Percentiles rank a stretch among this genome's conserved stretches.
Conservation (phyloP, 2,113 vertebrate species). For the Struthidea cinerea region DNA sequence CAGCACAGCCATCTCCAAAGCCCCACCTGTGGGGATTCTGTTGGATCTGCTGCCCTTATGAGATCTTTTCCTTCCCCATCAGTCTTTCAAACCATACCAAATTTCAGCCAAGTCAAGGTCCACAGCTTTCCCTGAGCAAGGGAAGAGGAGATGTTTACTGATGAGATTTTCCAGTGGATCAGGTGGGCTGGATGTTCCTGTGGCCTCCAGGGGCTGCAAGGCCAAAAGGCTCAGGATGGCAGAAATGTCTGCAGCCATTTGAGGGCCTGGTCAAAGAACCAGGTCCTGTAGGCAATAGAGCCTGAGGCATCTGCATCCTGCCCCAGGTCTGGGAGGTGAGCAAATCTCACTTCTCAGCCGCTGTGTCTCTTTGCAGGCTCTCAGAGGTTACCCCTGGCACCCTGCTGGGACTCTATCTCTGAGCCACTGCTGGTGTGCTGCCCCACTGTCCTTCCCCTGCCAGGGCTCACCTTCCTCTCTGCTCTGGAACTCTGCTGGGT, state of each 20-base stretch:
- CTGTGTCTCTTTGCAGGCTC: neutral
- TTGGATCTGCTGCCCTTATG: neutral
- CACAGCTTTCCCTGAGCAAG: neutral
- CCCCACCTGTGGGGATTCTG: accelerated
- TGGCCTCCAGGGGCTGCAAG: neutral
- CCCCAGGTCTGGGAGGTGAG: neutral
- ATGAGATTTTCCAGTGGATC: neutral
- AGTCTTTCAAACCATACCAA: neutral
- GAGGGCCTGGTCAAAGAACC: neutral
- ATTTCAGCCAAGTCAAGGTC: neutral
- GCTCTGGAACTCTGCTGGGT: neutral
- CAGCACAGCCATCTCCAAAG: neutral
- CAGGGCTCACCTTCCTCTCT: neutral
- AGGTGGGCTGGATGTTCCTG: neutral
- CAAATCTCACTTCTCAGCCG: neutral
- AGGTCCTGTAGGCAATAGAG: neutral
- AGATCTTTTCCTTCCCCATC: neutral
- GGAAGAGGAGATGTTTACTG: neutral
- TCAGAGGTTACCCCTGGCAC: neutral
- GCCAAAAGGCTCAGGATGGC: neutral
- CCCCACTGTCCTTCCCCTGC: neutral
- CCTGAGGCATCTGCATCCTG: neutral
- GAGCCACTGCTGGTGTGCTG: neutral
- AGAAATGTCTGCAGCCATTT: neutral
- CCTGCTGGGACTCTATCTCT: neutral